phyloP scores from a whole-genome alignment of 2,888 invertebrate species.

The Lissocephala sabroskyi region DNA sequence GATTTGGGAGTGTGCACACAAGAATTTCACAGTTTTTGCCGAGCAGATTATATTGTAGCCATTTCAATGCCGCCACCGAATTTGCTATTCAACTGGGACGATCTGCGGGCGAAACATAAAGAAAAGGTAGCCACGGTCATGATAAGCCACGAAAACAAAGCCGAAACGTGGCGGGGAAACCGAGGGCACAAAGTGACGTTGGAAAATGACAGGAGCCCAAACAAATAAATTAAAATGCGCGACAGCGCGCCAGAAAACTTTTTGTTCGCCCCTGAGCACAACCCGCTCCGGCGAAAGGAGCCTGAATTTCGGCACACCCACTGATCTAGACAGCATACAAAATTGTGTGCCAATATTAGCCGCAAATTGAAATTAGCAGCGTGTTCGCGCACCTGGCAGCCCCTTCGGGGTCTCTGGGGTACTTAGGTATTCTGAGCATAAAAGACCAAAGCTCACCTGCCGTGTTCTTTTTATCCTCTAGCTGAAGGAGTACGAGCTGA shows the following conservation, averaged over 20 bases:
- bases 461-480: conserved; percentile 67
- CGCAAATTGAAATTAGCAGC: conserved; percentile 63
- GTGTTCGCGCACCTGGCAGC: conserved; percentile 59
- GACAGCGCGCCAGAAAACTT: conserved; percentile 51
- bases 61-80: conserved; percentile 56
- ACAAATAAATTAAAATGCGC: conserved; percentile 68
- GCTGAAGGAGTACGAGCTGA: conserved; percentile 90
- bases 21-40: conserved; percentile 58
- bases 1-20: conserved; percentile 35
- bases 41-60: conserved; percentile 47
- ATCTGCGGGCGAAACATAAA: too few relatives aligned
- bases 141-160: conserved; percentile 41
- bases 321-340: background rate
- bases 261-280: too few relatives aligned
- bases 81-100: too few relatives aligned
- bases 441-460: too few relatives aligned
- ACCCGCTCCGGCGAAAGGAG: too few relatives aligned
- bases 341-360: conserved; percentile 60
- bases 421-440: too few relatives aligned
- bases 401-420: too few relatives aligned
- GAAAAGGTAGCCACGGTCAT: conserved; percentile 27
- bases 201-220: conserved; percentile 60
- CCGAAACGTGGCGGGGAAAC: conserved; percentile 6
- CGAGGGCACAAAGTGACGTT: conserved; percentile 28
- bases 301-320: background rate